Conservation (phyloP, 2,113 vertebrate genomes). For the Platysteira castanea region DNA sequence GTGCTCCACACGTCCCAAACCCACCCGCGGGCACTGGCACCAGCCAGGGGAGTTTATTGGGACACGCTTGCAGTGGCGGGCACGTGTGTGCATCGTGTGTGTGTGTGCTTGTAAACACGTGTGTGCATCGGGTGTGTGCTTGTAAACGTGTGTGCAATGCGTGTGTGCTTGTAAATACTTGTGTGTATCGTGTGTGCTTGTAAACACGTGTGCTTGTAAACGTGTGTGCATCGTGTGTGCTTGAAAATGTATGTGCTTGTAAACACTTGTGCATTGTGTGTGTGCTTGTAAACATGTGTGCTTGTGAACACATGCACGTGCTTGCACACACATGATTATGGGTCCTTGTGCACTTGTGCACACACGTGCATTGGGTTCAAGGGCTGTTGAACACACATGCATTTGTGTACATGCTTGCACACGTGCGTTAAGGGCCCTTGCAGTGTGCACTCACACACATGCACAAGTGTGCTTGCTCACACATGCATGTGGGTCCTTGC, state of each 20-base stretch:
- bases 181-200: background rate
- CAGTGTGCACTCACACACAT: background rate
- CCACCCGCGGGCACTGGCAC: background rate
- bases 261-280: background rate
- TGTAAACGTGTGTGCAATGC: background rate
- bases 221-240: background rate
- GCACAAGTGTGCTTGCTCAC: background rate
- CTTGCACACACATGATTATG: background rate
- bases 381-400: background rate
- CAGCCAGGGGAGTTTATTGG: background rate
- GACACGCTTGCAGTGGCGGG: background rate
- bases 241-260: background rate
- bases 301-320: rapidly evolving
- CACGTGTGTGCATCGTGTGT: background rate
- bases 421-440: background rate
- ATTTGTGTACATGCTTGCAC: no score
- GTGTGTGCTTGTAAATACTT: background rate
- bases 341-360: background rate
- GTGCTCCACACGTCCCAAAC: background rate
- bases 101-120: background rate
- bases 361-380: no score
- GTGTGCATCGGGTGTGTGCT: background rate
- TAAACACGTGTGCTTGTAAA: background rate
- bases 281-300: background rate
- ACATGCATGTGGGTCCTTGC: rapidly evolving